A percentile compares a stretch with the other conserved stretches of the same genome.
These are phyloP conservation scores for Tragulus kanchil DNA, from an alignment of 2,113 vertebrate species.

Conservation along the genomic window DNA sequence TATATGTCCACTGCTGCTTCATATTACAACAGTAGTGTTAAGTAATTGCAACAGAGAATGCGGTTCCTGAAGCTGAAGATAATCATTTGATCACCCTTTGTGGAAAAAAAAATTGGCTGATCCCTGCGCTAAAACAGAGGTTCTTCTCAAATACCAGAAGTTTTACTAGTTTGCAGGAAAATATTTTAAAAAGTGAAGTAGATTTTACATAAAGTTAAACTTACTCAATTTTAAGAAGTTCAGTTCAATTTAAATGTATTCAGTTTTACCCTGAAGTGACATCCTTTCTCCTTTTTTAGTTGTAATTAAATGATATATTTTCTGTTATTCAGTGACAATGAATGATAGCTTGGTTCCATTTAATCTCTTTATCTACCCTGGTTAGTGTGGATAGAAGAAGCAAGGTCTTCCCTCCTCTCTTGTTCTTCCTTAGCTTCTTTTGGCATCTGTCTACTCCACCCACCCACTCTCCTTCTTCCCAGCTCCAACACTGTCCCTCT, in stretches of 20 bases:
- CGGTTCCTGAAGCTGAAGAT: background rate
- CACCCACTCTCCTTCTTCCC: background rate
- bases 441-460: background rate
- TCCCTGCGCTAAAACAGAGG: background rate
- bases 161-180: background rate
- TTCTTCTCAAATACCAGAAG: conserved; percentile 12
- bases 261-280: background rate
- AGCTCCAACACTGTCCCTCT: background rate
- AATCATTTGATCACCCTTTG: background rate
- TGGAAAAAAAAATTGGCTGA: background rate
- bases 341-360: background rate
- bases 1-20: background rate
- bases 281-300: conserved; percentile 27
- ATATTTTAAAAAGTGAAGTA: background rate
- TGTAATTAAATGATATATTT: background rate
- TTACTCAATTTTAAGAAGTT: background rate
- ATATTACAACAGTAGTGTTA: background rate
- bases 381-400: background rate
- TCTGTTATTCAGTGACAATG: background rate
- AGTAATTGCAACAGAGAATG: background rate
- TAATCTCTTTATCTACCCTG: background rate
- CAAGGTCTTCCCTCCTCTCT: background rate
- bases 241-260: too few species aligned
- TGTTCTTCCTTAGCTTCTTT: conserved; percentile 29
- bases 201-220: conserved; percentile 31